Evolutionary conservation across 2,888 invertebrate genomes (phyloP).

Genomic region (Archaeoteleia sp.): DNA sequence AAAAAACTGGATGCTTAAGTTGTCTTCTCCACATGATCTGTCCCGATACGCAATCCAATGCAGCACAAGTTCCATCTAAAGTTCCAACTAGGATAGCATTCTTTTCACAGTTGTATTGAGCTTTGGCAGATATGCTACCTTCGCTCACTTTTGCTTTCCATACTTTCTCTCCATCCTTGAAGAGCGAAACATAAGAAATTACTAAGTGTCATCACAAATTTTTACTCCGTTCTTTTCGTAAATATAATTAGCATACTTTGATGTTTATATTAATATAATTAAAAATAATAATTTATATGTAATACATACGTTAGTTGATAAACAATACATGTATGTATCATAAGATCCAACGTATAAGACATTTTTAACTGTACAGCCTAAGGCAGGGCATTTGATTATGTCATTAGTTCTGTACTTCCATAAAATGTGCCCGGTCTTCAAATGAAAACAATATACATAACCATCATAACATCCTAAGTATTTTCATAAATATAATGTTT

Average conservation of each 20-base stretch:
- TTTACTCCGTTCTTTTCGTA: no score
- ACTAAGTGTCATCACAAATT: neutral
- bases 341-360: conserved; percentile 83
- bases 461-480: conserved; percentile 83
- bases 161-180: conserved; percentile 75
- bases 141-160: conserved; percentile 72
- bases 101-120: conserved; percentile 65
- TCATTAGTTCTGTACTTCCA: conserved; percentile 81
- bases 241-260: no score
- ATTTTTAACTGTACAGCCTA: conserved; percentile 71
- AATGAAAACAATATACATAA: conserved; percentile 80
- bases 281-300: no score
- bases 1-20: conserved; percentile 80
- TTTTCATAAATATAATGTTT: no score
- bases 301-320: conserved; percentile 76
- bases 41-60: conserved; percentile 77
- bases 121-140: conserved; percentile 77
- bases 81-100: conserved; percentile 76
- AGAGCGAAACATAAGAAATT: conserved; percentile 11
- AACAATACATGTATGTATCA: conserved; percentile 80
- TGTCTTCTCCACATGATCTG: conserved; percentile 78
- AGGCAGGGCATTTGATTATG: conserved; percentile 81
- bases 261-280: conserved; percentile 4
- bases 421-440: conserved; percentile 76
- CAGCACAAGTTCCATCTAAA: conserved; percentile 78